A percentile compares a stretch with the other conserved stretches of the same genome.
Evolutionary conservation across 1,140 invertebrate genomes (phyloP).

Genomic region (Schlechtendalia chinensis): DNA sequence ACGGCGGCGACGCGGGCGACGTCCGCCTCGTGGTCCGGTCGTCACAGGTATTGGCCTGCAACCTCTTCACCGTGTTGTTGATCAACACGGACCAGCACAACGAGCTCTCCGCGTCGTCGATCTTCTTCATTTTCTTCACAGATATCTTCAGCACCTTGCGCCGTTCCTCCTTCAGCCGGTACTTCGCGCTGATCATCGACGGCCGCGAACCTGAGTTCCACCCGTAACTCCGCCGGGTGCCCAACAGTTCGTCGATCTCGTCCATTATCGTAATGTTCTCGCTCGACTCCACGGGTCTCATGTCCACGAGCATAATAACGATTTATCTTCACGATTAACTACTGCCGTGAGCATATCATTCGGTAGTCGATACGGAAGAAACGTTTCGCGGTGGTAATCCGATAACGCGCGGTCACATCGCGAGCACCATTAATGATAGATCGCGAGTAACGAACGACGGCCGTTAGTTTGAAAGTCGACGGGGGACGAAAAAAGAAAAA

Average conservation of each 20-base stretch:
- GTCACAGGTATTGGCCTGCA: constrained; percentile 79
- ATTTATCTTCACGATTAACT: background rate
- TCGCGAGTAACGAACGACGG: too few species aligned
- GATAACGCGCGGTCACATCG: too few species aligned
- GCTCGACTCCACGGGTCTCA: constrained; percentile 42
- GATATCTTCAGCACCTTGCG: constrained; percentile 83
- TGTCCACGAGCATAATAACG: constrained; percentile 23
- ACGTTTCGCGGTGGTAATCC: too few species aligned
- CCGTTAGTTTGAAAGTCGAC: too few species aligned
- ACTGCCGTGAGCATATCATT: constrained; percentile 13
- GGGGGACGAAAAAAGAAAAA: too few species aligned
- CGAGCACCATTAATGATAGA: too few species aligned
- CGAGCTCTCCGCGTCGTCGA: constrained; percentile 85
- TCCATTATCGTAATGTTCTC: constrained; percentile 48
- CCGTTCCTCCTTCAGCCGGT: constrained; percentile 79
- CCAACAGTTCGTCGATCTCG: constrained; percentile 49
- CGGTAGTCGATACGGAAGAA: background rate
- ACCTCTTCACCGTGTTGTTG: constrained; percentile 83
- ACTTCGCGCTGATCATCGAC: constrained; percentile 82
- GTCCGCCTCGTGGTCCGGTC: constrained; percentile 45
- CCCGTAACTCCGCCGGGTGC: constrained; percentile 51
- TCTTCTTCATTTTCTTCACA: constrained; percentile 79
- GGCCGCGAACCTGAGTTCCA: constrained; percentile 57
- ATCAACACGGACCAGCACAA: constrained; percentile 82
- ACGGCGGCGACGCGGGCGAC: constrained; percentile 15